phyloP scores from a whole-genome alignment of 2,888 invertebrate species.

The Periphyllus acericola region DNA sequence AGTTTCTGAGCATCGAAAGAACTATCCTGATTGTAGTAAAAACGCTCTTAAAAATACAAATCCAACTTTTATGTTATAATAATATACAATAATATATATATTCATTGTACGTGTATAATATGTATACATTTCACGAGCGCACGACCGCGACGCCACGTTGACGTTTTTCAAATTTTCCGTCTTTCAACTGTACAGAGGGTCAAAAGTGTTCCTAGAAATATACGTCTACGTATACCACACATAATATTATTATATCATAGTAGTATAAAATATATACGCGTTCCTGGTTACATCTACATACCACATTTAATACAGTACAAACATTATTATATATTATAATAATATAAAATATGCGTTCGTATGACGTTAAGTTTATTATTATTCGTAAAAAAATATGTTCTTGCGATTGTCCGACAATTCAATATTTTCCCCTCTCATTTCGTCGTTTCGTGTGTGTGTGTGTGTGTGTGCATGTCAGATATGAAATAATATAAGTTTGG shows the following conservation, averaged over 20 bases:
- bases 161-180: neutral
- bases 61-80: no score
- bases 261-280: neutral
- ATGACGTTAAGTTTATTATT: neutral
- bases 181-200: neutral
- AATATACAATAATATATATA: no score
- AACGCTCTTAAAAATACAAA: no score
- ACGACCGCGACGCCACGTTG: no score
- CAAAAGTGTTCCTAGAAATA: neutral
- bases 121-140: no score
- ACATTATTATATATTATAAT: neutral
- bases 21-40: no score
- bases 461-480: no score
- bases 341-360: neutral
- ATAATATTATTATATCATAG: neutral
- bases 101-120: no score
- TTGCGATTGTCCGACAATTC: neutral
- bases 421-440: neutral
- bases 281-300: no score
- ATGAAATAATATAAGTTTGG: neutral
- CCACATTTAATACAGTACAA: no score
- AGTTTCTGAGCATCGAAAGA: no score
- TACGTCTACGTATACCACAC: no score
- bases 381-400: neutral
- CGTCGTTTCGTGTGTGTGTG: neutral